Evolutionary conservation across 1,140 invertebrate species (phyloP).

Genomic region (Plodia interpunctella): DNA sequence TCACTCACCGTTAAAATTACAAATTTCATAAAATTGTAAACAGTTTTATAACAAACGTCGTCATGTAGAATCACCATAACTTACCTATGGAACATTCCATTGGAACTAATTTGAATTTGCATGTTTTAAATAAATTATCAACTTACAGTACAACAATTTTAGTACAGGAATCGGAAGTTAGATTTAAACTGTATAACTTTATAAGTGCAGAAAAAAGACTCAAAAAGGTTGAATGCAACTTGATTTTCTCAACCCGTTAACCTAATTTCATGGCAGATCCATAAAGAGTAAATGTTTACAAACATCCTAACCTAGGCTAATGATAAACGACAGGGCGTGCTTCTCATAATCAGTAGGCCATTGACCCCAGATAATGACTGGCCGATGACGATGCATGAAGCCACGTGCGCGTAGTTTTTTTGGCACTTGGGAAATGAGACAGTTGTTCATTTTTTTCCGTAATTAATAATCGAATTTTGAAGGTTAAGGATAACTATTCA

Average conservation of each 20-base stretch:
- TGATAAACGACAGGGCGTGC: conserved; percentile 70
- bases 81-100: too few species aligned
- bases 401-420: conserved; percentile 53
- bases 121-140: too few species aligned
- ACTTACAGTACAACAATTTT: too few species aligned
- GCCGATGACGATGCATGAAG: conserved; percentile 70
- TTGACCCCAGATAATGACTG: conserved; percentile 73
- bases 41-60: too few species aligned
- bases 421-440: conserved; percentile 30
- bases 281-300: conserved; percentile 65
- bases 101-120: too few species aligned
- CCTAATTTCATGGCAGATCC: conserved; percentile 40
- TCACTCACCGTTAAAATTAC: too few species aligned
- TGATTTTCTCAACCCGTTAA: conserved; percentile 21
- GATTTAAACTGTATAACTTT: too few species aligned
- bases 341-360: conserved; percentile 66
- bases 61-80: too few species aligned
- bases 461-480: conserved; percentile 7
- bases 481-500: background rate
- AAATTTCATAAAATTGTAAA: too few species aligned
- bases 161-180: too few species aligned
- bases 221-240: too few species aligned
- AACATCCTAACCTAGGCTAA: conserved; percentile 76
- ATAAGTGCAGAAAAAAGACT: too few species aligned
- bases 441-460: conserved; percentile 29